phyloP scores from a whole-genome alignment of 2,797 vertebrate genomes.

The Megalops cyprinoides region DNA sequence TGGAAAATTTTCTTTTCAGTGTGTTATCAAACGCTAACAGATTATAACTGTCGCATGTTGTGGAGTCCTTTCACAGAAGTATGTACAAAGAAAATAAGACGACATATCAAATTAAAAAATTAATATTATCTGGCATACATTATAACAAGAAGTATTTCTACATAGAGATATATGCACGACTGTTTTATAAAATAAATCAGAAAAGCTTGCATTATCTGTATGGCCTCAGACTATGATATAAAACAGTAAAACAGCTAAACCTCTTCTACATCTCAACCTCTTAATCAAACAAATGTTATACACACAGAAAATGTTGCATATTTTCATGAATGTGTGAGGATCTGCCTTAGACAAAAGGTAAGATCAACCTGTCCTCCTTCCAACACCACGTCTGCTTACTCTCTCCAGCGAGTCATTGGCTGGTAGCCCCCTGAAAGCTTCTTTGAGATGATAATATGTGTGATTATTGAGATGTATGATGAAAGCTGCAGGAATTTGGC shows the following conservation, averaged over 20 bases:
- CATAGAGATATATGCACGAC: not conserved
- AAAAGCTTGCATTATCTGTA: not conserved
- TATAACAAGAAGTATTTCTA: not conserved
- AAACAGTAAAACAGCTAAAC: too few relatives aligned
- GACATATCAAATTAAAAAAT: too few relatives aligned
- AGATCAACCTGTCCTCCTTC: not conserved
- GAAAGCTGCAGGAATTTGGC: not conserved
- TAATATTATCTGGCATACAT: not conserved
- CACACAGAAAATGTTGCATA: not conserved
- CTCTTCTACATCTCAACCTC: too few relatives aligned
- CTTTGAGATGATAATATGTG: constrained; percentile 10
- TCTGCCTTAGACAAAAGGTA: not conserved
- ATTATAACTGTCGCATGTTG: not conserved
- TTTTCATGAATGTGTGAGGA: not conserved
- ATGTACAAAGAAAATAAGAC: not conserved
- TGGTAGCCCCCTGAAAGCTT: not conserved
- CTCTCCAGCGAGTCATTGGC: not conserved
- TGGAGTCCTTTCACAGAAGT: not conserved
- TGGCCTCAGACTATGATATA: not conserved
- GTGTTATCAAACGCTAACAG: not conserved
- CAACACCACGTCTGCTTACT: not conserved
- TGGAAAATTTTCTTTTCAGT: too few relatives aligned
- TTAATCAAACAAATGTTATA: not conserved
- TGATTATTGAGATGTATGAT: constrained; percentile 7
- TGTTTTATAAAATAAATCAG: not conserved